These are phyloP conservation scores for Chaenodraco wilsoni DNA, from an alignment of 2,797 vertebrate genomes.

Conservation along the genomic window DNA sequence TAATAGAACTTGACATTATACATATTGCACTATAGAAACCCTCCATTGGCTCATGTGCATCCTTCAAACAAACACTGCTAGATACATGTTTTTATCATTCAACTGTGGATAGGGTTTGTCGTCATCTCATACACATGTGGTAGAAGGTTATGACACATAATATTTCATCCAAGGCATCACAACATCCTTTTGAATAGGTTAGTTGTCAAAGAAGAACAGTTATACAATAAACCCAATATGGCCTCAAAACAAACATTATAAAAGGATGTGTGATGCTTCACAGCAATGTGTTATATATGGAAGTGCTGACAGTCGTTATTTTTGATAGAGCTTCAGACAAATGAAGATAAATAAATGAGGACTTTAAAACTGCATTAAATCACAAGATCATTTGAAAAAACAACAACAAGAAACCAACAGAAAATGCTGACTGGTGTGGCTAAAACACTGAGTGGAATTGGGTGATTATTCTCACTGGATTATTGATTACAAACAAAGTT, in stretches of 20 bases:
- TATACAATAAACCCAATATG: neutral
- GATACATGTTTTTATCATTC: constrained; percentile 4
- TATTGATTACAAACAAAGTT: neutral
- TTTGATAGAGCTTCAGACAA: neutral
- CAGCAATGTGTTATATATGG: neutral
- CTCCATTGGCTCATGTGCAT: neutral
- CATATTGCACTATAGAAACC: neutral
- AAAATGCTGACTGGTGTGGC: neutral
- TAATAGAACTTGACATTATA: constrained; percentile 12
- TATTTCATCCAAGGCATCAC: neutral
- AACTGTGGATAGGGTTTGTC: neutral
- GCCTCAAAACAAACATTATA: neutral
- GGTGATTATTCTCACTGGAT: neutral
- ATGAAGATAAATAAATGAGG: neutral
- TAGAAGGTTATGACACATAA: constrained; percentile 3
- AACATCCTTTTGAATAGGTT: neutral
- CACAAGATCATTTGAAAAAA: neutral
- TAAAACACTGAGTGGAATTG: neutral
- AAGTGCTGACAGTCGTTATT: neutral
- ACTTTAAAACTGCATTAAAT: neutral
- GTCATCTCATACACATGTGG: neutral
- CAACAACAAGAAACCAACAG: neutral
- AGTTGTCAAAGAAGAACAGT: neutral
- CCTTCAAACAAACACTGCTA: neutral
- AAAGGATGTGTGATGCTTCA: neutral